Base-by-base conservation (phyloP, 2,888 invertebrate species). In the Zhuqinia jingwanae region DNA sequence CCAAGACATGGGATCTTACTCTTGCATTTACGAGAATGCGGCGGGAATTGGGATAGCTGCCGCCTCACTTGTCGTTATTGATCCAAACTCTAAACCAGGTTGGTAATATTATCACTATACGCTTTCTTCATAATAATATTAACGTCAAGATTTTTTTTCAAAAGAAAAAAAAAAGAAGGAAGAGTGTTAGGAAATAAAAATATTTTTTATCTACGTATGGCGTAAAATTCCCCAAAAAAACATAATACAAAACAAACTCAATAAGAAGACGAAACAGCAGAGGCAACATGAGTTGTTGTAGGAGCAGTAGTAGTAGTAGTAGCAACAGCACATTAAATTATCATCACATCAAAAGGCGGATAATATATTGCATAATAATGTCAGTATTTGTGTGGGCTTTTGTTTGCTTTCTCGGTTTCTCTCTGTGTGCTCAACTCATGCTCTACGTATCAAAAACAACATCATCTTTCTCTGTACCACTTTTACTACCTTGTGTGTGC, bases 1-100 rank as follows among this genome's bases (percentile, higher is more conserved):
- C 22, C 75, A 36, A 20, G 80, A 86, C 76, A 86, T 86, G 45
- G 86, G 86, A 15, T 81, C 76, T 11, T 86, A 81, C 53, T 36
- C 80, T 13, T 86, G 86, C 68, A 80, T 76, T 68, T 80, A 76
- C 5, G 86, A 86, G 30, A 81, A 81, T 63, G 22, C 27, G 0
- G 80, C 76, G 11, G 85, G 85, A 20, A 65, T 20, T 53, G 85
- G 80, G 2, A 53, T 11, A 22, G 85, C 80, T 8, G 76, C 68
- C 11, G 75, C 80, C 2, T 86, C 86, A 15, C 76, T 86, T 3
- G 86, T 86, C n/a, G 68, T 86, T 68, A 81, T 86, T 86, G 81
- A 81, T 81, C 86, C 80, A n/a, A 76, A 65, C 17, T 81, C 80
- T 22, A 86, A 86, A 68, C 75, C 86, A 80, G 86, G 86, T 86